phyloP scores from a whole-genome alignment of 64 coral and sea anemone genomes.

The Porites lutea region DNA sequence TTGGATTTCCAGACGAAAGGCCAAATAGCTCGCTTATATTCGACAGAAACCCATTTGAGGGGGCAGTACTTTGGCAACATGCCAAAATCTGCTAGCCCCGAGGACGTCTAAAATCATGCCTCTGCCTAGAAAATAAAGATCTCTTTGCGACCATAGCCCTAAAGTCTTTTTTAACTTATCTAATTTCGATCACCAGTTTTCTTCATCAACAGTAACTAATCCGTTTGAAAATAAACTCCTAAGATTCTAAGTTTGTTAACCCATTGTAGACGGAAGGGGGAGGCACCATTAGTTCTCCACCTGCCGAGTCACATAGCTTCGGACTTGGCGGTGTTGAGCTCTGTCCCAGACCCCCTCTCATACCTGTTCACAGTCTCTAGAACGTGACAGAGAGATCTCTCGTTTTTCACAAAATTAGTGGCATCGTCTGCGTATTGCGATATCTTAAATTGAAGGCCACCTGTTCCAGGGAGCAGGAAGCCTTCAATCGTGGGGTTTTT shows the following conservation, averaged over 20 bases:
- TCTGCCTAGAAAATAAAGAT: not conserved
- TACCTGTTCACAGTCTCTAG: not conserved
- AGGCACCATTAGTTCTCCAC: not conserved
- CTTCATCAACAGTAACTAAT: not conserved
- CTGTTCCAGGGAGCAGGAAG: conserved; percentile 12
- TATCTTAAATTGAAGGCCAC: not conserved
- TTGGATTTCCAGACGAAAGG: not conserved
- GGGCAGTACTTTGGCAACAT: not conserved
- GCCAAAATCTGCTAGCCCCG: not conserved
- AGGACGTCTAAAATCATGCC: conserved; percentile 13
- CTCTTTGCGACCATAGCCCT: not conserved
- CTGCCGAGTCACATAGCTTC: conserved; percentile 31
- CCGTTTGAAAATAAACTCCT: conserved; percentile 1
- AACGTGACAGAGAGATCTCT: not conserved
- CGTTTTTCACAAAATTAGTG: not conserved
- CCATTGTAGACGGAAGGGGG: not conserved
- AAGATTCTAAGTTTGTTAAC: conserved; percentile 16
- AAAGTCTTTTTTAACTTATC: not conserved
- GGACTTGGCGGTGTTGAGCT: not conserved
- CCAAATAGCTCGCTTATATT: not conserved
- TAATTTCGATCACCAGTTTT: conserved; percentile 1
- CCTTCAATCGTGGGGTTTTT: not conserved
- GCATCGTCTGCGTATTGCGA: conserved; percentile 49
- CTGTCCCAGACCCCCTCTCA: not conserved
- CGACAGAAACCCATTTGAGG: not conserved